A percentile compares a stretch with the other conserved stretches of the same genome.
Evolutionary conservation across 2,113 vertebrate genomes (phyloP).

Genomic region (Melanotaenia duboulayi): DNA sequence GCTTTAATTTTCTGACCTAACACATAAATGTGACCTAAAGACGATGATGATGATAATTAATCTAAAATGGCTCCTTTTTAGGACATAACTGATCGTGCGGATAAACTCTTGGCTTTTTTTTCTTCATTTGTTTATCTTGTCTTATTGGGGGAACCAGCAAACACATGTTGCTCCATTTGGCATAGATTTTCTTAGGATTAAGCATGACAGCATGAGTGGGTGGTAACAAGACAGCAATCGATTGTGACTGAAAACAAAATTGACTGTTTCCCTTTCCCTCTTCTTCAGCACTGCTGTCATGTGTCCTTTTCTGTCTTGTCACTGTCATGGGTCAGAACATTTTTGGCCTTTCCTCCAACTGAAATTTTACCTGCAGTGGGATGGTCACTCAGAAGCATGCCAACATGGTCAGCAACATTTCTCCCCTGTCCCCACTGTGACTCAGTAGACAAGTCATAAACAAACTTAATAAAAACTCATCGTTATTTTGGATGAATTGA

Average conservation of each 20-base stretch:
- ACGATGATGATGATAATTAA: conserved; percentile 55
- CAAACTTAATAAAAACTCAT: conserved; percentile 17
- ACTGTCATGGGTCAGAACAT: conserved; percentile 31
- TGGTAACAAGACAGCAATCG: conserved; percentile 37
- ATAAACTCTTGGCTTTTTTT: conserved; percentile 17
- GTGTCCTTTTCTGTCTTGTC: conserved; percentile 23
- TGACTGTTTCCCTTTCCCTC: conserved; percentile 8
- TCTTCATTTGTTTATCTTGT: conserved; percentile 16
- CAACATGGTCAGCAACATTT: conserved; percentile 47
- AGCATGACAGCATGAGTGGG: conserved; percentile 4
- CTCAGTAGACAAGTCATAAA: conserved; percentile 29
- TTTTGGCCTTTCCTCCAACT: conserved; percentile 26
- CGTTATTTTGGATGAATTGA: conserved; percentile 19
- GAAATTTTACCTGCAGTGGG: conserved; percentile 38
- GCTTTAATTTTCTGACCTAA: conserved; percentile 53
- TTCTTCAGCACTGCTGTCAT: conserved; percentile 25
- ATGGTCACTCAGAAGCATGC: conserved; percentile 37
- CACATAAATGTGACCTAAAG: conserved; percentile 30
- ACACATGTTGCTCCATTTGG: conserved; percentile 27
- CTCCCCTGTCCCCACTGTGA: neutral
- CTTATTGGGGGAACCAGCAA: conserved; percentile 43
- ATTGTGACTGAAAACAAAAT: conserved; percentile 55
- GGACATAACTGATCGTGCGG: conserved; percentile 20
- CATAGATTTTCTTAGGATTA: conserved; percentile 13
- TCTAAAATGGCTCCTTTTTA: conserved; percentile 35